These are phyloP conservation scores for Caenorhabditis afra DNA, from an alignment of 2,888 invertebrate species.

Conservation along the genomic window DNA sequence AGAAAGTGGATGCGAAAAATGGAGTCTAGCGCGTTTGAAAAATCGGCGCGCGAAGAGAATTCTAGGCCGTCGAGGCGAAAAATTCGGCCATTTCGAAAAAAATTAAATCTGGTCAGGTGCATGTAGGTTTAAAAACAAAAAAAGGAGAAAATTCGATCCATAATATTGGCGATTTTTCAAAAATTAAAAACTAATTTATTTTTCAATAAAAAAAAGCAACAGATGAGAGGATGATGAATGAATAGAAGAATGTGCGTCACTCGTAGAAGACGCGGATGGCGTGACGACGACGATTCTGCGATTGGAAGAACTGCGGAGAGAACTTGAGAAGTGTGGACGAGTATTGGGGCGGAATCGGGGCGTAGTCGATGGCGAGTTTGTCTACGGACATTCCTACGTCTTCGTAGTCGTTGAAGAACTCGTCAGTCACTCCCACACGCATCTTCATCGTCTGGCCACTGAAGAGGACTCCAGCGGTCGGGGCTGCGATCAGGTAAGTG, in stretches of 20 bases:
- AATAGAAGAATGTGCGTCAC: slow-evolving; percentile 17
- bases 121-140: background rate
- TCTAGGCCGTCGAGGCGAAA: background rate
- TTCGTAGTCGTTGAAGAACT: slow-evolving; percentile 9
- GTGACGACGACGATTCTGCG: slow-evolving; percentile 45
- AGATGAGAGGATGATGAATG: background rate
- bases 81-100: background rate
- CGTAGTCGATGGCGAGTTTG: slow-evolving; percentile 57
- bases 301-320: slow-evolving; percentile 28
- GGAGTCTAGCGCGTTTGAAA: background rate
- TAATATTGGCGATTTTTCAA: too few relatives aligned
- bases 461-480: slow-evolving; percentile 48
- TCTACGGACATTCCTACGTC: slow-evolving; percentile 33
- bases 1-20: background rate
- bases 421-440: slow-evolving; percentile 45
- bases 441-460: slow-evolving; percentile 46
- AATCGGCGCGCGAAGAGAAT: slow-evolving; percentile 2
- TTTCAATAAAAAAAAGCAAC: background rate
- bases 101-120: background rate
- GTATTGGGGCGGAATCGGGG: slow-evolving; percentile 13
- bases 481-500: slow-evolving; percentile 53
- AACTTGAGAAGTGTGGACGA: slow-evolving; percentile 16
- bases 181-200: background rate
- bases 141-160: background rate
- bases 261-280: slow-evolving; percentile 59